These are phyloP conservation scores for Potamilus streckersoni DNA, from an alignment of 1,140 invertebrate genomes.

Conservation along the genomic window DNA sequence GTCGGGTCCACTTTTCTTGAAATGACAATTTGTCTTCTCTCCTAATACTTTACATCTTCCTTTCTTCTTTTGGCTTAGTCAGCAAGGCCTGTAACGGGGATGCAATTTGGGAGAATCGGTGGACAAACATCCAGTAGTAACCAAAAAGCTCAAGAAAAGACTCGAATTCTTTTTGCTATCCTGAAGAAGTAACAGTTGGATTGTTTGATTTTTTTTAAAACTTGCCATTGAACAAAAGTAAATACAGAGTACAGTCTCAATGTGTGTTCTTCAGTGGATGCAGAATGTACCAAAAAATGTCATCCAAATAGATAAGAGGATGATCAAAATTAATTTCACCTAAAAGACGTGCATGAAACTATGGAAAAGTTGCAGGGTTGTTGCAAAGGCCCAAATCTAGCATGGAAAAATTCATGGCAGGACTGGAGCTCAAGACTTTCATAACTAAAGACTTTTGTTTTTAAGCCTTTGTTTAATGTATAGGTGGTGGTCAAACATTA, in stretches of 20 bases:
- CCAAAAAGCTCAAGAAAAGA: slow-evolving; percentile 3
- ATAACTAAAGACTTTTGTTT: no score
- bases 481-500: no score
- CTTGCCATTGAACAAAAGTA: not conserved
- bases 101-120: not conserved
- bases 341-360: slow-evolving; percentile 10
- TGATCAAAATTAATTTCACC: slow-evolving; percentile 11
- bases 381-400: not conserved
- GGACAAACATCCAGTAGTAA: not conserved
- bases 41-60: not conserved
- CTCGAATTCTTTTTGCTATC: slow-evolving; percentile 3
- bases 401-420: no score
- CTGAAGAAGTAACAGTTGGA: slow-evolving; percentile 26
- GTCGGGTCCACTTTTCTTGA: slow-evolving; percentile 2
- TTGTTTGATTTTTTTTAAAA: slow-evolving; percentile 16
- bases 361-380: slow-evolving; percentile 13
- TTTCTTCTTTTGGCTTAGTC: not conserved
- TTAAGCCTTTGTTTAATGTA: no score
- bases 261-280: not conserved
- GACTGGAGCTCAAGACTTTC: no score
- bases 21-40: slow-evolving; percentile 1
- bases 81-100: slow-evolving; percentile 1
- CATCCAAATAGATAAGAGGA: slow-evolving; percentile 22
- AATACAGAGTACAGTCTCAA: slow-evolving; percentile 9
- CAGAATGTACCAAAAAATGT: slow-evolving; percentile 20